phyloP scores from a whole-genome alignment of 2,797 vertebrate genomes.

The Sorex maritimensis region DNA sequence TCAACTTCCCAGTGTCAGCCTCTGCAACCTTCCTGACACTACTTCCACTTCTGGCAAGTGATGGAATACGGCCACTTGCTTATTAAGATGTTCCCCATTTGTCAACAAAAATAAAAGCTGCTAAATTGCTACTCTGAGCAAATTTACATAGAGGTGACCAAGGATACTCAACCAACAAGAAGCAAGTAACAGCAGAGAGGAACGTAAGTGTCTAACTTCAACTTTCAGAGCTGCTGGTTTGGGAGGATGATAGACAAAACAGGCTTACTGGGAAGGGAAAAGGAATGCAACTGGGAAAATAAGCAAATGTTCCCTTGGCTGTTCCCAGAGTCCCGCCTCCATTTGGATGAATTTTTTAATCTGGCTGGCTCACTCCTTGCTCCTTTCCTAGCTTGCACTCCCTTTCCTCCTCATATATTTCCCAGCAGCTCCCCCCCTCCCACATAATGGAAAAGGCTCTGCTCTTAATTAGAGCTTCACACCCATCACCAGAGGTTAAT shows the following conservation, averaged over 20 bases:
- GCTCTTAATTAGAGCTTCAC: constrained; percentile 80
- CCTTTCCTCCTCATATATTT: not conserved
- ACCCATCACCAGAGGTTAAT: constrained; percentile 80
- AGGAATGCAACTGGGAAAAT: not conserved
- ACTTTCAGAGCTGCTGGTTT: constrained; percentile 48
- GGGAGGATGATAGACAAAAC: not conserved
- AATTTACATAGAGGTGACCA: constrained; percentile 90
- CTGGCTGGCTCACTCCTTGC: not conserved
- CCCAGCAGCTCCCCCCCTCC: not conserved
- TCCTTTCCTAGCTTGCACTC: not conserved
- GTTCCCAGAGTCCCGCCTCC: not conserved
- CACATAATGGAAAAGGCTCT: constrained; percentile 13
- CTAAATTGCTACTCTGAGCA: constrained; percentile 88
- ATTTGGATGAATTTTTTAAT: constrained; percentile 24
- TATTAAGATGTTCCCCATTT: constrained; percentile 87
- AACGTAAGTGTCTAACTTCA: constrained; percentile 47
- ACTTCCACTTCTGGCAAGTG: constrained; percentile 71
- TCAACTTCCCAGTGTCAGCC: constrained; percentile 24
- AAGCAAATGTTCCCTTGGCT: not conserved
- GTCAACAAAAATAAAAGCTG: constrained; percentile 84
- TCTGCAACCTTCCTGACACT: constrained; percentile 79
- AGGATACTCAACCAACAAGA: constrained; percentile 86
- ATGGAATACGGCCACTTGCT: constrained; percentile 80
- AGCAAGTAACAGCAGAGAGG: constrained; percentile 81
- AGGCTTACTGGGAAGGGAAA: not conserved